Base-by-base conservation (phyloP, 1,140 invertebrate species). In the Cryptotermes secundus region DNA sequence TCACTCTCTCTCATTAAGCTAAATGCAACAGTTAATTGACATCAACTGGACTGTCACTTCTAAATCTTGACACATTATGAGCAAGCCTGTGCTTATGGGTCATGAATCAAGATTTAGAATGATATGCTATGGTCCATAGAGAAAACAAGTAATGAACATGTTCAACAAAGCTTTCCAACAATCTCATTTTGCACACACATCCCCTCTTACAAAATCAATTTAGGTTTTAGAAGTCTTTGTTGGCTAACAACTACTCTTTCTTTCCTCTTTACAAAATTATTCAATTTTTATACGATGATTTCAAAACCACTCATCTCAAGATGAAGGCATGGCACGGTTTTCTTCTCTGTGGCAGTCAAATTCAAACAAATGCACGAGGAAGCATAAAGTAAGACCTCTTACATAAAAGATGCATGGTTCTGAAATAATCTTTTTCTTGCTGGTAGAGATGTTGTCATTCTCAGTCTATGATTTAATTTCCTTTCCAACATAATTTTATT, bases 161-260 rank as follows among this genome's bases (percentile, higher is more conserved):
- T n/a, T 72, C n/a, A 72, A 72, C 59, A 72, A n/a, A 72, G n/a
- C 59, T n/a, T 72, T 72, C 59, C 59, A 72, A 72, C 59, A 72
- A 72, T 31, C 26, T 72, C 59, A 72, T 72, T 72, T 72, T 72
- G 59, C 26, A 72, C 59, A 72, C 16, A 72, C 31, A 72, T 31
- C 31, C 59, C n/a, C 59, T 59, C 2, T 72, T 72, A 31, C 59
- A 72, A 72, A 72, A 72, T 72, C 59, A 59, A 59, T 16, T 59
- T 72, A 31, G 9, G 59, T 72, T 72, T 31, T 19, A 49, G n/a
- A 72, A 31, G 59, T 31, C 4, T 72, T n/a, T 72, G 59, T 59
- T 59, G 53, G 53, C 53, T 19, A 59, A n/a, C 26, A 72, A n/a
- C 59, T 16, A n/a, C n/a, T 72, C n/a, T 38, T 38, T 49, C 14